Evolutionary conservation across 2,797 vertebrate genomes (phyloP).

Genomic region (Chaenodraco wilsoni): DNA sequence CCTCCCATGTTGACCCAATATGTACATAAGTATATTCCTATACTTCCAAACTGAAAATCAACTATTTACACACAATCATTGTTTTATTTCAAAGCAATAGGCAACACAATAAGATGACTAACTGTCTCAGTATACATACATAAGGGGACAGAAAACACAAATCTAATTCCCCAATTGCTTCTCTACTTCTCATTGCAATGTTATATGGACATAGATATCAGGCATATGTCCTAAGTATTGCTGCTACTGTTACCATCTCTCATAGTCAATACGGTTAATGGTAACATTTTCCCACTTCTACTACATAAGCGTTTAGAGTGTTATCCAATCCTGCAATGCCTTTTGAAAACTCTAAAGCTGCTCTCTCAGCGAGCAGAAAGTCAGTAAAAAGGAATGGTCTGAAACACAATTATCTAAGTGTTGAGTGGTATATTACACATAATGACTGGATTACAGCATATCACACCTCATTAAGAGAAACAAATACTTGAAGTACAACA

Average conservation of each 20-base stretch:
- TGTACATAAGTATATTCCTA: background rate
- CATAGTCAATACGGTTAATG: background rate
- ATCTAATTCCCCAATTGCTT: too few species aligned
- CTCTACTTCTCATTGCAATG: background rate
- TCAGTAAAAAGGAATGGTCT: slow-evolving; percentile 15
- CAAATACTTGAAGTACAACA: slow-evolving; percentile 13
- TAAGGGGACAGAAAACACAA: too few species aligned
- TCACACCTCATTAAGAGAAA: background rate
- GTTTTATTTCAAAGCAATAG: background rate
- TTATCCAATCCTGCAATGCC: slow-evolving; percentile 20
- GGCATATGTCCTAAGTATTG: slow-evolving; percentile 4
- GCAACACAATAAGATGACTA: background rate
- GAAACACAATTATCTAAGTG: slow-evolving; percentile 18
- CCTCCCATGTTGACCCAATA: background rate
- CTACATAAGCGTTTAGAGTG: background rate
- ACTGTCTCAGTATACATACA: background rate
- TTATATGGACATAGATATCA: background rate
- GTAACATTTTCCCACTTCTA: slow-evolving; percentile 23
- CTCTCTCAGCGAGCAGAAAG: slow-evolving; percentile 4
- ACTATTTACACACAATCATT: background rate
- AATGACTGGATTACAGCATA: slow-evolving; percentile 14
- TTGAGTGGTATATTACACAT: slow-evolving; percentile 35
- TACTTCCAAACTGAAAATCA: background rate
- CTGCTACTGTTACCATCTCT: slow-evolving; percentile 12
- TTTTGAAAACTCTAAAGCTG: slow-evolving; percentile 21